Conservation (phyloP, 2,888 invertebrate species). For the Elmis aenea region DNA sequence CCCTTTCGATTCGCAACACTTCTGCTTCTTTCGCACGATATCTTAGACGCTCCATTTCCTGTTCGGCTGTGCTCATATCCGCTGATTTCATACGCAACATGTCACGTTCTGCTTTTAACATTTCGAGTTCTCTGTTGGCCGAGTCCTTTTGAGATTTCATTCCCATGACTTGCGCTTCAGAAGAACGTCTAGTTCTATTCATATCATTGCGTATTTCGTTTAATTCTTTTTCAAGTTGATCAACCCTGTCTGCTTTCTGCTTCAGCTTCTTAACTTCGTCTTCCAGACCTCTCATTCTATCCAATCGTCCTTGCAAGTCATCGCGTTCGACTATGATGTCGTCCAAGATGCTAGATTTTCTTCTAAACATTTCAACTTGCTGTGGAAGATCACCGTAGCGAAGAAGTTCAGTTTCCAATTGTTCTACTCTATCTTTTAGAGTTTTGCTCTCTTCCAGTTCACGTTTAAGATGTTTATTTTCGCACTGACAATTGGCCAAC, state of each 20-base stretch:
- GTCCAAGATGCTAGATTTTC: conserved; percentile 32
- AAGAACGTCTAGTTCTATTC: conserved; percentile 14
- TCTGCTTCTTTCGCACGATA: conserved; percentile 36
- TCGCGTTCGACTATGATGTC: conserved; percentile 34
- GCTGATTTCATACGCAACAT: conserved; percentile 25
- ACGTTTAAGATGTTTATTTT: conserved; percentile 35
- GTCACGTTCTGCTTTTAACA: conserved; percentile 22
- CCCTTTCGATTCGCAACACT: conserved; percentile 38
- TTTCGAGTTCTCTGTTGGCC: conserved; percentile 13
- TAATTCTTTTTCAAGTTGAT: conserved; percentile 33
- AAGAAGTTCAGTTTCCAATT: conserved; percentile 32
- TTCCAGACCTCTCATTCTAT: conserved; percentile 26
- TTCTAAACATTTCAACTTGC: conserved; percentile 31
- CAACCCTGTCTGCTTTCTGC: conserved; percentile 18
- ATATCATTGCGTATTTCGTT: too few species aligned
- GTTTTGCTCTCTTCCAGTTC: conserved; percentile 31
- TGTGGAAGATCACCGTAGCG: conserved; percentile 31
- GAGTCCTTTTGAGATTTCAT: conserved; percentile 12
- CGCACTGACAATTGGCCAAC: conserved; percentile 35
- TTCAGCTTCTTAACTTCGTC: conserved; percentile 27
- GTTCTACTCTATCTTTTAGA: conserved; percentile 28
- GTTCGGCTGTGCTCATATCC: conserved; percentile 21
- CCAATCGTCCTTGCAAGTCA: conserved; percentile 31
- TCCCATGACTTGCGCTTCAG: conserved; percentile 2
- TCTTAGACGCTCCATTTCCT: conserved; percentile 30